Base-by-base conservation (phyloP, 2,113 vertebrate genomes). In the Calyptommatus sinebrachiatus region DNA sequence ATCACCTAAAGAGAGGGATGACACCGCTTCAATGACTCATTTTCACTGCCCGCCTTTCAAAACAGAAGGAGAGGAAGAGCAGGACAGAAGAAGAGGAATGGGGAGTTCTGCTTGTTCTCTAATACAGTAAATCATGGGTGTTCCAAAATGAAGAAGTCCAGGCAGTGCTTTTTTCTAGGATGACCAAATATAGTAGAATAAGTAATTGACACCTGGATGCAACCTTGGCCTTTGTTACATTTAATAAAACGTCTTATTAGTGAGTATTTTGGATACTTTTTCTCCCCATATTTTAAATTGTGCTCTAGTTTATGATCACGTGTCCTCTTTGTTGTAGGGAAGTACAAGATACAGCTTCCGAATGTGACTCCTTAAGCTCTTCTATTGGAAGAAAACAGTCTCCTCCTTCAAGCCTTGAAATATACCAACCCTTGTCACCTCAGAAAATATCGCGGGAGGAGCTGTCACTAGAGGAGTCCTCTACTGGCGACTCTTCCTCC, bases 401-500 rank as follows among this genome's bases (percentile, higher is more conserved):
- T 88, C 94, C 94, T 85, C 95, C 95, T 71, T 94, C 94, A 79
- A 95, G 93, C 89, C 90, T 95, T 22, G 93, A 96, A 74, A 93
- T 95, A n/a, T 93, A 95, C 76, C 97, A 97, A 63, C 92, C 95
- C 7, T 91, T 96, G 21, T 96, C 95, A 87, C 95, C 95, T 75
- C 95, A 97, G 62, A 98, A 96, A 90, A 94, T 96, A 85, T 99
- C 97, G 0, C 96, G 96, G 7, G 97, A 98, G 87, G 98, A 99
- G 89, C 92, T 96, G 80, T 96, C 97, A 7, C 84, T 95, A 46
- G 97, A 97, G 87, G 91, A 96, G 69, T 96, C 94, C 2, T 85
- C 93, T 85, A 92, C 94, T 16, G 95, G 93, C 85, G 97, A 97
- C 71, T 91, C 96, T 4, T 86, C 92, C 88, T 93, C 92, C 77